Base-by-base conservation (phyloP, 2,113 vertebrate species). In the Cryptomyrus ogoouensis region DNA sequence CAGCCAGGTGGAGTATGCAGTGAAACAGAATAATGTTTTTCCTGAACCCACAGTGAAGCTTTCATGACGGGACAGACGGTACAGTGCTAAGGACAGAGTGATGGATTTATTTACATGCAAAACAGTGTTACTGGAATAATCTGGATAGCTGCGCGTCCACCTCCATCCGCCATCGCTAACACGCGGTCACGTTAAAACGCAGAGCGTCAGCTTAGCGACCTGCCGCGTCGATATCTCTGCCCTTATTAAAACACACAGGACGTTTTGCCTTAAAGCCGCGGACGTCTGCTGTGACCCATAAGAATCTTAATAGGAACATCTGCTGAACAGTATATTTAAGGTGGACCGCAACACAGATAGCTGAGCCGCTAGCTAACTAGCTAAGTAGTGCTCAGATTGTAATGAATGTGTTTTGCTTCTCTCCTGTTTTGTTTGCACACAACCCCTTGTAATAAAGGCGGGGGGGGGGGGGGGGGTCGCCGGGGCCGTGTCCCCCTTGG, bases 401-500 rank as follows among this genome's bases (percentile, higher is more conserved):
- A 80, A 80, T 27, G 15, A 80, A 80, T 42, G 74, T 77, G 31
- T 39, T 19, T 80, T 80, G 83, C 46, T 84, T 84, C 21, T 44
- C 24, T 50, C 12, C 44, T 35, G 49, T 56, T 8, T 13, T 46
- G 24, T 87, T 53, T 87, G 85, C 31, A 86, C 10, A 10, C 31
- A 7, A 13, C 85, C 47, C 50, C 50, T 87, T 27, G n/a, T 53
- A n/a, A 53, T 87, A 39, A 87, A 31, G 49, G 84, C 2, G 0
- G 27, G 49, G 44, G 47, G 27, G n/a, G 35, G 35, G n/a, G 15
- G 91, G 91, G 90, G 91, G 86, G 83, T n/a, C n/a, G n/a, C n/a
- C n/a, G n/a, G n/a, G n/a, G n/a, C n/a, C n/a, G n/a, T n/a, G n/a
- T n/a, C n/a, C n/a, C n/a, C n/a, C n/a, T n/a, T n/a, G n/a, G n/a